Evolutionary conservation across 2,888 invertebrate species (phyloP).

Genomic region (Baronia brevicornis): DNA sequence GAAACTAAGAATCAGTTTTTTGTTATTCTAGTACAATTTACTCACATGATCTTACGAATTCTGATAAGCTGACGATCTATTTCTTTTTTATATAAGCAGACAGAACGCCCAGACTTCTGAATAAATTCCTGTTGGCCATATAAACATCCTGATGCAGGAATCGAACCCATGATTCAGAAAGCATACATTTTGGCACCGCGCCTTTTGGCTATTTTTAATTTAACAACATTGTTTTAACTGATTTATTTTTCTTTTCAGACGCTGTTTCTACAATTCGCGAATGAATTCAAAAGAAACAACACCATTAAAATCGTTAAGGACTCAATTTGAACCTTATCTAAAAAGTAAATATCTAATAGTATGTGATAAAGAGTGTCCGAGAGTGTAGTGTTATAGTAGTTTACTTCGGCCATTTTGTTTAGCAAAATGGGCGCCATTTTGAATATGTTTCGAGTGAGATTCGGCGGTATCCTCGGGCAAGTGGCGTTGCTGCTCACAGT

Average conservation of each 20-base stretch:
- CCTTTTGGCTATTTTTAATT: too few species aligned
- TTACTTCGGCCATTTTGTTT: constrained; percentile 12
- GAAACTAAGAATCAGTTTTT: too few species aligned
- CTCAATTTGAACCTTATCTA: constrained; percentile 30
- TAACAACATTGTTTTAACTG: too few species aligned
- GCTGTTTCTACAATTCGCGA: constrained; percentile 34
- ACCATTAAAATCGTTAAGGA: constrained; percentile 21
- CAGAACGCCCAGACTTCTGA: too few species aligned
- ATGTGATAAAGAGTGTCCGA: constrained; percentile 53
- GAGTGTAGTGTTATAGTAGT: constrained; percentile 38
- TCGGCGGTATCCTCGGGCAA: constrained; percentile 39
- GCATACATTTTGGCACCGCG: too few species aligned
- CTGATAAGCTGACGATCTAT: too few species aligned
- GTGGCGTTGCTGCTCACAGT: constrained; percentile 45
- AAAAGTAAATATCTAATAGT: constrained; percentile 36
- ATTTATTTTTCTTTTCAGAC: constrained; percentile 34
- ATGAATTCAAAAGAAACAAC: constrained; percentile 38
- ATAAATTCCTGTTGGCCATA: too few species aligned
- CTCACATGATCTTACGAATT: too few species aligned
- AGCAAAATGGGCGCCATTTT: constrained; percentile 48
- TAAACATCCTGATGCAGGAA: too few species aligned
- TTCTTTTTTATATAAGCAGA: too few species aligned
- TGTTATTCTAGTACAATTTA: too few species aligned
- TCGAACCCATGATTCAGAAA: too few species aligned
- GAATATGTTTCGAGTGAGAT: constrained; percentile 37